Conservation (phyloP, 2,797 vertebrate species). For the Myotis planiceps region DNA sequence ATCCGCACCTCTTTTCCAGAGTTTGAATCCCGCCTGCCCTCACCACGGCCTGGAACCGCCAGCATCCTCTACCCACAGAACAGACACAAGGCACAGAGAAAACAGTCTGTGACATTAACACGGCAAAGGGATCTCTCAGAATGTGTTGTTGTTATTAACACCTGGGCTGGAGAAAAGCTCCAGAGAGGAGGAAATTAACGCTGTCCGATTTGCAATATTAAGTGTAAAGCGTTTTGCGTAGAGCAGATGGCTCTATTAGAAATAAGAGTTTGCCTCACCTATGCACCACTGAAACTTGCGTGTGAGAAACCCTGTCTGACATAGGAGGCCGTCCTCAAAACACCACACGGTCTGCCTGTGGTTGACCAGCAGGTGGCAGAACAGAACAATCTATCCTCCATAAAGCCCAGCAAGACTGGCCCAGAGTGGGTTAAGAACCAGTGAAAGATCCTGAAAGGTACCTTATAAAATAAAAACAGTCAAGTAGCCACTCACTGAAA, state of each 20-base stretch:
- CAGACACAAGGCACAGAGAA: not conserved
- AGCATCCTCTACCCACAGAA: not conserved
- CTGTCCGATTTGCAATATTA: not conserved
- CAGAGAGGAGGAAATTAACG: slow-evolving; percentile 2
- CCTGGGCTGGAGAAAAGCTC: not conserved
- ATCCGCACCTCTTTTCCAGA: not conserved
- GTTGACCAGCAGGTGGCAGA: slow-evolving; percentile 64
- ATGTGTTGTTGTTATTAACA: slow-evolving; percentile 21
- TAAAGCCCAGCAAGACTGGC: not conserved
- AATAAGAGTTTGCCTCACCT: not conserved
- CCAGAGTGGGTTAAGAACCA: not conserved
- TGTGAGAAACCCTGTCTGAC: not conserved
- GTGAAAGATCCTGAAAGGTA: not conserved
- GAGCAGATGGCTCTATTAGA: slow-evolving; percentile 23
- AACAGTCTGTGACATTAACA: slow-evolving; percentile 37
- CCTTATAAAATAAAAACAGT: not conserved
- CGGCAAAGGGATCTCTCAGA: not conserved
- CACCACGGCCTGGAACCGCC: not conserved
- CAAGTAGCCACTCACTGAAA: not conserved
- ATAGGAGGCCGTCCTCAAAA: accelerated
- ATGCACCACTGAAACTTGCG: not conserved
- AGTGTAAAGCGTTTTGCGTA: not conserved
- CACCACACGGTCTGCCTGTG: accelerated
- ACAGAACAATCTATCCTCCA: not conserved
- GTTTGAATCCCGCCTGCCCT: not conserved